Evolutionary conservation across 1,140 invertebrate species (phyloP), one percentile per base, ranked within the genome.

Genomic region (Bombus sylvicola): DNA sequence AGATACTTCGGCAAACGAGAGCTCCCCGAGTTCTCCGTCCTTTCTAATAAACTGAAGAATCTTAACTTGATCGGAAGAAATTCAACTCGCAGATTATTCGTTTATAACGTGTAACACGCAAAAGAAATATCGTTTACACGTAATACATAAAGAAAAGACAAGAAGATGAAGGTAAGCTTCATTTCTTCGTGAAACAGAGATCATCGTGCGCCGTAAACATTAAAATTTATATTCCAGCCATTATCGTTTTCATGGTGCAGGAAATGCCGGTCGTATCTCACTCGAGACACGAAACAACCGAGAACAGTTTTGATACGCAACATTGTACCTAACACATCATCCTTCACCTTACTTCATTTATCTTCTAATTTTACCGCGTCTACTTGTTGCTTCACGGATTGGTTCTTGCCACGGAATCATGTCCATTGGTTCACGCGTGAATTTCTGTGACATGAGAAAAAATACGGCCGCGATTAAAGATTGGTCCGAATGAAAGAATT

Each of bases 281-380:
- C 34, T 28, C 31, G 22, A 12, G 74, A 77, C 57, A 28, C 37
- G 37, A 31, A 41, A 77, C 57, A 64, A 39, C 57, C 15, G 3
- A 37, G 25, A n/a, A 3, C 53, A n/a, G 75, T 59, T 39, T 39
- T 64, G 25, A 77, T 77, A 77, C 57, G 75, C 28, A 39, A 59
- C 75, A 62, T 62, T 59, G 75, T 77, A 77, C 41, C 37, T 12
- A 64, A 77, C 75, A 31, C 28, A 41, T 25, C 57, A 77, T 64
- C 37, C 57, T 41, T 64, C 75, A 64, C 10, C 57, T 69, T 34
- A 53, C 53, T 69, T 53, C 64, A 69, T 41, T 34, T 43, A 69
- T 47, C 77, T 66, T 80, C 62, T 80, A 80, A 80, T 80, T 80
- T 80, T 68, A 47, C 28, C 41, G 34, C 12, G 22, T 43, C 18